These are phyloP conservation scores for Drosophila colorata DNA, from an alignment of 2,888 invertebrate species.

Conservation along the genomic window DNA sequence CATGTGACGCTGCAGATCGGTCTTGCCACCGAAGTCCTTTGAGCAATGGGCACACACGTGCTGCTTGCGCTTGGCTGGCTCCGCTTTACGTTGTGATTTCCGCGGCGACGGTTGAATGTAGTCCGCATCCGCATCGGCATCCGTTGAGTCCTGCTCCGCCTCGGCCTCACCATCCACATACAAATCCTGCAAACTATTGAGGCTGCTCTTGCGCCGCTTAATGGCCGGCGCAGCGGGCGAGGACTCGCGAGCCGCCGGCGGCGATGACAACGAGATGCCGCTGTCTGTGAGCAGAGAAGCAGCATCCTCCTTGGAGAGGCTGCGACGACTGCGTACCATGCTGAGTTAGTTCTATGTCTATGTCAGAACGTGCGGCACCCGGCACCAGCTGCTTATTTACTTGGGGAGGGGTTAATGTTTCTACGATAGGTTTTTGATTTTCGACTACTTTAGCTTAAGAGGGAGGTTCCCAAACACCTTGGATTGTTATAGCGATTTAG, in stretches of 20 bases:
- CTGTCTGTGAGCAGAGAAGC: conserved; percentile 81
- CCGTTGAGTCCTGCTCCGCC: conserved; percentile 44
- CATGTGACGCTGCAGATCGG: conserved; percentile 89
- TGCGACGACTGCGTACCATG: conserved; percentile 83
- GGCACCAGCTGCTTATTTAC: conserved; percentile 55
- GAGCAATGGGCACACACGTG: conserved; percentile 88
- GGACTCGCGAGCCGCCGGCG: conserved; percentile 67
- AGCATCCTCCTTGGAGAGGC: conserved; percentile 82
- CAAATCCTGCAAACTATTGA: conserved; percentile 57
- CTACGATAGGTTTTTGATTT: conserved; percentile 47
- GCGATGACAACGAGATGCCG: conserved; percentile 83
- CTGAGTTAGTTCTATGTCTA: conserved; percentile 46
- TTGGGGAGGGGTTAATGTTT: conserved; percentile 39
- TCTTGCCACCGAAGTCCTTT: conserved; percentile 88
- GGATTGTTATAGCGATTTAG: conserved; percentile 52
- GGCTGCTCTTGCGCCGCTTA: conserved; percentile 64
- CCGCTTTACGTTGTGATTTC: conserved; percentile 34
- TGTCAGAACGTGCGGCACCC: conserved; percentile 40
- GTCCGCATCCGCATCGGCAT: conserved; percentile 43
- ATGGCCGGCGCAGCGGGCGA: conserved; percentile 49
- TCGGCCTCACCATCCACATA: conserved; percentile 27
- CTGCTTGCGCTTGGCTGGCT: conserved; percentile 78
- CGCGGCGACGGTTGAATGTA: conserved; percentile 56
- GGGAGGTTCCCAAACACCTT: conserved; percentile 62
- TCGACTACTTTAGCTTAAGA: conserved; percentile 43